These are phyloP conservation scores for Calliopsis andreniformis DNA, from an alignment of 1,140 invertebrate genomes.

Conservation along the genomic window DNA sequence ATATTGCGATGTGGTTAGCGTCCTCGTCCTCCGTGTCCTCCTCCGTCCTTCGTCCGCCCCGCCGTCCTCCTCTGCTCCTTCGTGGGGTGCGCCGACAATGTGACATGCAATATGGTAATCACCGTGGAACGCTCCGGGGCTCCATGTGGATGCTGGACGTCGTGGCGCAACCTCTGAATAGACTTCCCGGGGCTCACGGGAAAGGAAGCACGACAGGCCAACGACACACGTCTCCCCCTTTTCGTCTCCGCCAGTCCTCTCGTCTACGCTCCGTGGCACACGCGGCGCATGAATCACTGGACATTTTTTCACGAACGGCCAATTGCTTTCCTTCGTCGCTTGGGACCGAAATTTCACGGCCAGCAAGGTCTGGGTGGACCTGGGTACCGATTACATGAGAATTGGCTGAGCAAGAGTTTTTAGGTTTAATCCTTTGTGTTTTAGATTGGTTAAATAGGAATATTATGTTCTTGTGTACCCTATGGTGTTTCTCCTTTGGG, in stretches of 20 bases:
- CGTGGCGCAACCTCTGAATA: constrained; percentile 65
- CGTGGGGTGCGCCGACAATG: constrained; percentile 67
- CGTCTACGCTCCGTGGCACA: constrained; percentile 18
- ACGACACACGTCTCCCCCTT: constrained; percentile 52
- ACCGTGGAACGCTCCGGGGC: constrained; percentile 64
- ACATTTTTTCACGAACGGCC: constrained; percentile 27
- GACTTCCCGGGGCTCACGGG: constrained; percentile 61
- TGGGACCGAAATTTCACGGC: background rate
- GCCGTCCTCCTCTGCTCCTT: constrained; percentile 29
- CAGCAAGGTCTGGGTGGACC: too few relatives aligned
- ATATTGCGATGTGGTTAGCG: constrained; percentile 68
- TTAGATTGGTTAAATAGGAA: too few relatives aligned
- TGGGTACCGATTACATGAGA: too few relatives aligned
- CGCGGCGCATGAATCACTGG: constrained; percentile 56
- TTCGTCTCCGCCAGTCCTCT: background rate
- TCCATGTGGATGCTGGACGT: constrained; percentile 64
- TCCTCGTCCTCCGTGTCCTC: constrained; percentile 56
- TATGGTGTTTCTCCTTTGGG: too few relatives aligned
- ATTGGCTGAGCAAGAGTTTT: too few relatives aligned
- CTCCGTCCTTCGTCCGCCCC: constrained; percentile 31
- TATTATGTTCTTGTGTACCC: too few relatives aligned
- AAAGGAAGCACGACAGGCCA: constrained; percentile 66
- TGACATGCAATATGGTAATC: constrained; percentile 72
- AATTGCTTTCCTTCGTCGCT: constrained; percentile 36
- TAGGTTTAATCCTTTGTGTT: too few relatives aligned